Percentiles rank a stretch among this genome's conserved stretches.
Evolutionary conservation across 2,797 vertebrate genomes (phyloP).

Genomic region (Falco berigora): DNA sequence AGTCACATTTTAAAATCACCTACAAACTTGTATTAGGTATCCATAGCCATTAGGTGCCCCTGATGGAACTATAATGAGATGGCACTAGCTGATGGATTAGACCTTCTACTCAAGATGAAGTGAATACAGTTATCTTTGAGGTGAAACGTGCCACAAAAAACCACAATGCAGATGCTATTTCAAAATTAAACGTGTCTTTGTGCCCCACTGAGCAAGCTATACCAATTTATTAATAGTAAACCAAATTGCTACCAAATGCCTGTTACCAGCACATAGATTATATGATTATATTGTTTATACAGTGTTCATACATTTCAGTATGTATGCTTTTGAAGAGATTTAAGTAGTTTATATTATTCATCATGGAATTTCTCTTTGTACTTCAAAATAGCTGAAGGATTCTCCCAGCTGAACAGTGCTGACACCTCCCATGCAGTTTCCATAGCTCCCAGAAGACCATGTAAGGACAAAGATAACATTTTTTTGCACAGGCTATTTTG

Average conservation of each 20-base stretch:
- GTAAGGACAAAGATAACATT: background rate
- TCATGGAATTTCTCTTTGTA: background rate
- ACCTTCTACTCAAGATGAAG: background rate
- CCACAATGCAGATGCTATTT: background rate
- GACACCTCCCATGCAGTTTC: background rate
- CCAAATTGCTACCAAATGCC: background rate
- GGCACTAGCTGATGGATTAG: constrained; percentile 7
- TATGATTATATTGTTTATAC: background rate
- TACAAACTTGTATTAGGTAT: background rate
- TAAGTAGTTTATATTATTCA: background rate
- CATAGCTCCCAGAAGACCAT: background rate
- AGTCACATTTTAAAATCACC: background rate
- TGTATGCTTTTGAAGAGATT: background rate
- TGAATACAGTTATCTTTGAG: background rate
- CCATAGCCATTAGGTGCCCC: background rate
- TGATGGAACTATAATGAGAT: constrained; percentile 10
- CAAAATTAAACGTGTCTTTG: background rate
- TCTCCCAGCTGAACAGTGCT: background rate
- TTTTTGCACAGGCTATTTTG: background rate
- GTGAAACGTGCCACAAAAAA: constrained; percentile 11
- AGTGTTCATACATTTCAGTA: background rate
- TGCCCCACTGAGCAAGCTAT: background rate
- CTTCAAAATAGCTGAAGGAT: background rate
- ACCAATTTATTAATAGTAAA: constrained; percentile 7
- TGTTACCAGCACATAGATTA: background rate